Conservation (phyloP, 2,113 vertebrate genomes). For the Myrmecophaga tridactyla region DNA sequence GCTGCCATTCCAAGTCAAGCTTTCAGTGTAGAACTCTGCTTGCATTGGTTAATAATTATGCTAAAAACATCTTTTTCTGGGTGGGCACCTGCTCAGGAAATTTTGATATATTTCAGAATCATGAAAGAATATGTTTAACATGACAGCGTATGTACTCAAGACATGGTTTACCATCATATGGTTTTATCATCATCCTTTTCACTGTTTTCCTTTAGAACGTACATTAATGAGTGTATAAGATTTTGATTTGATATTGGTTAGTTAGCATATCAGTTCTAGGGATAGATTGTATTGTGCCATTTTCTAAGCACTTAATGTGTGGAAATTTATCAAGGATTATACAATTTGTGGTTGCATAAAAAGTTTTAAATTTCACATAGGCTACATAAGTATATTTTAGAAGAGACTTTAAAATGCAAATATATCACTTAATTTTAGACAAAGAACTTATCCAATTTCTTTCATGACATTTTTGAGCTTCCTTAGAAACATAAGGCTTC, state of each 20-base stretch:
- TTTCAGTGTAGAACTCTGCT: neutral
- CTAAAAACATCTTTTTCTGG: neutral
- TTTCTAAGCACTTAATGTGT: constrained; percentile 8
- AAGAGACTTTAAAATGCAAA: neutral
- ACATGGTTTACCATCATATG: neutral
- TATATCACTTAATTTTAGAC: neutral
- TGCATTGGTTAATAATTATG: neutral
- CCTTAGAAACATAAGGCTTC: neutral
- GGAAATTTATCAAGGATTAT: neutral
- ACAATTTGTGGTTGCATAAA: neutral
- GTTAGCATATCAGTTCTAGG: neutral
- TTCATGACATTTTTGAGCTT: neutral
- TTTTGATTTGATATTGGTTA: constrained; percentile 44
- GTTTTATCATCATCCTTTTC: neutral
- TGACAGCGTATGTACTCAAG: neutral
- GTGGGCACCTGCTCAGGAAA: neutral
- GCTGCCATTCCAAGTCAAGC: neutral
- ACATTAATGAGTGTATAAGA: constrained; percentile 4
- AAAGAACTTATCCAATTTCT: neutral
- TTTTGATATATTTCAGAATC: constrained; percentile 38
- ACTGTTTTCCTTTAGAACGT: neutral
- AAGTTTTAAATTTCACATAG: neutral
- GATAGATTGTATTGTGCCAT: neutral
- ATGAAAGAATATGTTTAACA: neutral
- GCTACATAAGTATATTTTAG: neutral